Conservation (phyloP, 2,888 invertebrate genomes). For the Dichetophora obliterata region DNA sequence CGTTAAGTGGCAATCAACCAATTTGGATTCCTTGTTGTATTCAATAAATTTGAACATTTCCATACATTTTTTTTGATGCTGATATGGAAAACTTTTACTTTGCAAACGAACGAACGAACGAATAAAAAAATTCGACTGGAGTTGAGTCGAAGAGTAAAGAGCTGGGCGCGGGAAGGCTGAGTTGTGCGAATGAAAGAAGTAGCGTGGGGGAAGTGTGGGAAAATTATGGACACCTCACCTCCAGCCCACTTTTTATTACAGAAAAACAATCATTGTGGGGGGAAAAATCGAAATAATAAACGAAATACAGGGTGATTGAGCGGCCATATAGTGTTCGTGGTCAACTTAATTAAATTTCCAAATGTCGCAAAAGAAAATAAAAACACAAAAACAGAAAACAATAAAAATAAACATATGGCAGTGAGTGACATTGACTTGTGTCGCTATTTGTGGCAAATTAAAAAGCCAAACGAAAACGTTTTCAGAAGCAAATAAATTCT, state of each 20-base stretch:
- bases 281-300: conserved; percentile 34
- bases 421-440: conserved; percentile 9
- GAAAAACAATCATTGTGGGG: conserved; percentile 21
- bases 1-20: neutral
- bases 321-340: conserved; percentile 57
- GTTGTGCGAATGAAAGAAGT: conserved; percentile 39
- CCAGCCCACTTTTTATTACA: no score
- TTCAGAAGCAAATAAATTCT: conserved; percentile 28
- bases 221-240: conserved; percentile 1
- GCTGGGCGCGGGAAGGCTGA: conserved; percentile 68
- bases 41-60: neutral
- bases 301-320: conserved; percentile 41
- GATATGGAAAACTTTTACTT: conserved; percentile 4
- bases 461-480: conserved; percentile 20
- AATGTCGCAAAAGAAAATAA: conserved; percentile 44
- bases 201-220: conserved; percentile 24
- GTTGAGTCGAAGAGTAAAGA: conserved; percentile 44
- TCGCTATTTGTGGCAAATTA: conserved; percentile 11
- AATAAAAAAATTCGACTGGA: conserved; percentile 4
- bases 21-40: neutral
- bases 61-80: neutral
- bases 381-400: conserved; percentile 35
- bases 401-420: conserved; percentile 26
- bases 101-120: neutral
- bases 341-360: conserved; percentile 46